Evolutionary conservation across 2,113 vertebrate genomes (phyloP).

Genomic region (Tylochromis polylepis): DNA sequence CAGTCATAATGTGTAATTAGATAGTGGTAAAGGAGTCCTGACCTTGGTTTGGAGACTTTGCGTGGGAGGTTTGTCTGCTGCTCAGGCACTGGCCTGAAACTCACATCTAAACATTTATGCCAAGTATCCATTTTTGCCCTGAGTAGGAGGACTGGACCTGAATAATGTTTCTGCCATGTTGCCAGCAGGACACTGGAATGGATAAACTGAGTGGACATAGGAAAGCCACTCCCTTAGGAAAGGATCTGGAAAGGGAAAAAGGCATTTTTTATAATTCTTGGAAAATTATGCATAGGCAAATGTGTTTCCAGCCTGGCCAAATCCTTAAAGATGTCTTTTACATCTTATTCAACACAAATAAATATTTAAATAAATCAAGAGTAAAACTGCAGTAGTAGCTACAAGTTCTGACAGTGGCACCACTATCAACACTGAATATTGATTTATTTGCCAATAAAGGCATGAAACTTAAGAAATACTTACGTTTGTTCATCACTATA

Average conservation of each 20-base stretch:
- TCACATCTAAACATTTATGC: conserved; percentile 40
- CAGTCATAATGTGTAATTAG: conserved; percentile 52
- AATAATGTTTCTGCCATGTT: conserved; percentile 31
- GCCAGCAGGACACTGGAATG: conserved; percentile 14
- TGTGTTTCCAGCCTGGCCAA: not conserved
- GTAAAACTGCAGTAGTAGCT: not conserved
- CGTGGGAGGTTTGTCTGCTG: conserved; percentile 42
- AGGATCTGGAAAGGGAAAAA: not conserved
- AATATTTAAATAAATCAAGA: not conserved
- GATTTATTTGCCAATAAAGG: not conserved
- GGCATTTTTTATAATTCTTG: conserved; percentile 13
- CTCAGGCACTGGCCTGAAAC: conserved; percentile 16
- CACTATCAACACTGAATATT: not conserved
- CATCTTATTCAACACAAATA: not conserved
- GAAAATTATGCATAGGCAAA: not conserved
- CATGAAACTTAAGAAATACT: not conserved
- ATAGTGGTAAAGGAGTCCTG: conserved; percentile 42
- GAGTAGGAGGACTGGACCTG: conserved; percentile 39
- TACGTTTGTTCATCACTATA: not conserved
- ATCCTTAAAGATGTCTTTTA: not conserved
- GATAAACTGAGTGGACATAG: conserved; percentile 27
- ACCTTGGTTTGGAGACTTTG: conserved; percentile 50
- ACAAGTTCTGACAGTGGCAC: not conserved
- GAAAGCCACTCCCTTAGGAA: conserved; percentile 18
- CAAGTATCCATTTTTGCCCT: conserved; percentile 42